These are phyloP conservation scores for Daboia siamensis DNA, from an alignment of 2,113 vertebrate genomes.

Conservation along the genomic window DNA sequence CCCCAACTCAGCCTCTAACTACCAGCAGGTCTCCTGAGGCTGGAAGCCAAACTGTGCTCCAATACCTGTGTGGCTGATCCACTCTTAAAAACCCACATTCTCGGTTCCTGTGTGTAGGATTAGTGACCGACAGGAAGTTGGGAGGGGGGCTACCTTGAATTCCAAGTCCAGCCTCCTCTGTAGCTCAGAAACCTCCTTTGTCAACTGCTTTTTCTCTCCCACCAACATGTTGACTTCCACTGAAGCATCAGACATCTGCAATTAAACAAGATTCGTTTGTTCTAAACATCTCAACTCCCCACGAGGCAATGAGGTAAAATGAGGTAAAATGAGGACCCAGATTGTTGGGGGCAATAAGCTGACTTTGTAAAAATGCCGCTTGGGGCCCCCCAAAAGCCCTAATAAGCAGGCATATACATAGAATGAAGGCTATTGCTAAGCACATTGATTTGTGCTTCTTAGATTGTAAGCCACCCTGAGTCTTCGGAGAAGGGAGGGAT, in stretches of 20 bases:
- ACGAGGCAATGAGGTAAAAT: no score
- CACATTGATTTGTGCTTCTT: no score
- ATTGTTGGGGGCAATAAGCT: no score
- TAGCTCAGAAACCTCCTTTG: conserved; percentile 77
- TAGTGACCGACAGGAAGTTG: neutral
- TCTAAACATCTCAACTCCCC: neutral
- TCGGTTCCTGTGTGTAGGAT: no score
- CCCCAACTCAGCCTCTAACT: neutral
- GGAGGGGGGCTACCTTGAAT: conserved; percentile 71
- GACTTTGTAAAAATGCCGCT: no score
- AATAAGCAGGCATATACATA: no score
- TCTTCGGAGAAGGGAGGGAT: no score
- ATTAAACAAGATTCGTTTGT: conserved; percentile 32
- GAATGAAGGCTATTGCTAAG: no score
- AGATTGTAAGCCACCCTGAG: no score
- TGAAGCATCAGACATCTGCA: conserved; percentile 72
- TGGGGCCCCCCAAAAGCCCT: no score
- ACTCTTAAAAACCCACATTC: neutral
- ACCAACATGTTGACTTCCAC: conserved; percentile 79
- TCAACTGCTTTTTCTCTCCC: conserved; percentile 83
- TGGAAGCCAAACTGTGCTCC: neutral
- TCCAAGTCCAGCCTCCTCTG: conserved; percentile 81
- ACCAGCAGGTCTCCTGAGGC: neutral
- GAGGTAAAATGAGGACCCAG: no score
- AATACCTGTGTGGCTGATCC: neutral